phyloP scores from a whole-genome alignment of 2,888 invertebrate genomes.

The Pollenia amentaria region DNA sequence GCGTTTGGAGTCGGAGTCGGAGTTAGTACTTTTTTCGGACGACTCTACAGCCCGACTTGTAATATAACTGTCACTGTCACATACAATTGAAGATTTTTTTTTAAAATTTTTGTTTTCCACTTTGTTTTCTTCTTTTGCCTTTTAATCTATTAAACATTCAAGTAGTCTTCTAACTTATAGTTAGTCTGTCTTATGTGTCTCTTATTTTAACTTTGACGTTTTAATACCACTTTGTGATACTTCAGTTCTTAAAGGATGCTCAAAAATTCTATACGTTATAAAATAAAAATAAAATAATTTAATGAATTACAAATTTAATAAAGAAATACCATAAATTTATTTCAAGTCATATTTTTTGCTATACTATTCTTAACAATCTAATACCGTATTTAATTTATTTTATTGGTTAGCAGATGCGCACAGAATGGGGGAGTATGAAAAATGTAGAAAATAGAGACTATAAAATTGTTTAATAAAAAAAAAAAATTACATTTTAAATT shows the following conservation, averaged over 20 bases:
- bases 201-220: constrained; percentile 6
- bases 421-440: too few species aligned
- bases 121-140: not conserved
- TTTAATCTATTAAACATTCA: not conserved
- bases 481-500: too few species aligned
- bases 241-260: not conserved
- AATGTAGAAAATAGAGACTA: too few species aligned
- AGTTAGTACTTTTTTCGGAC: too few species aligned
- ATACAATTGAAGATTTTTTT: not conserved
- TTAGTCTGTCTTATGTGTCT: not conserved
- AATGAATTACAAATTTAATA: constrained; percentile 12
- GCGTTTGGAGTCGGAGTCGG: too few species aligned
- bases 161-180: not conserved
- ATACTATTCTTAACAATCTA: not conserved
- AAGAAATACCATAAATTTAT: not conserved
- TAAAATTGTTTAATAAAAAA: too few species aligned
- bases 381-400: not conserved
- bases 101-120: not conserved
- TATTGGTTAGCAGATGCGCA: too few species aligned
- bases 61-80: too few species aligned
- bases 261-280: not conserved
- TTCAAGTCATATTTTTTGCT: constrained; percentile 3
- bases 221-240: not conserved
- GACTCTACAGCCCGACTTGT: too few species aligned
- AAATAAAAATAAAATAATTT: not conserved